These are phyloP conservation scores for Ptychochromis oligacanthus DNA, from an alignment of 2,113 vertebrate species.

Conservation along the genomic window DNA sequence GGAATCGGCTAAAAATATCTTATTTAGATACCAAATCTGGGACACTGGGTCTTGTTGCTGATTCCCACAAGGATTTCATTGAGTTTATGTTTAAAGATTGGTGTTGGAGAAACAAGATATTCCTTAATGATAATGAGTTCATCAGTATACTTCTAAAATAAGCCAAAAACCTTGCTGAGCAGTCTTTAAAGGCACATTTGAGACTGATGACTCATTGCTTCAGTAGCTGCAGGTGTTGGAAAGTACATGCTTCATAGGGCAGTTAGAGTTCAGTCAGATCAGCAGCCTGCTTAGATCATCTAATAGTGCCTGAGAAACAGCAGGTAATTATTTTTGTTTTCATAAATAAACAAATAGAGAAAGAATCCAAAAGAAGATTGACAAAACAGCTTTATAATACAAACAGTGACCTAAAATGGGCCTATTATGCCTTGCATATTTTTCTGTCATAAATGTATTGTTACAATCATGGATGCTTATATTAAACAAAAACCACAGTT, in stretches of 20 bases:
- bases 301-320: background rate
- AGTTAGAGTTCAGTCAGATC: background rate
- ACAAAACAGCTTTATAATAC: background rate
- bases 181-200: constrained; percentile 12
- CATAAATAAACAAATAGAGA: background rate
- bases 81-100: constrained; percentile 47
- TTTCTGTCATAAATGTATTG: background rate
- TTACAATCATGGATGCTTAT: background rate
- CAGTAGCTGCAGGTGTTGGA: background rate
- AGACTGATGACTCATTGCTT: constrained; percentile 34
- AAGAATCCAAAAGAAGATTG: background rate
- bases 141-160: constrained; percentile 14
- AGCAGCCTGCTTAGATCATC: background rate
- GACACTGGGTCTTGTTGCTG: constrained; percentile 34
- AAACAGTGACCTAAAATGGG: background rate
- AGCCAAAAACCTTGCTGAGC: constrained; percentile 1
- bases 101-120: constrained; percentile 2
- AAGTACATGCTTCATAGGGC: background rate
- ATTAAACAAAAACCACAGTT: no score
- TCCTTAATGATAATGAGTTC: constrained; percentile 18
- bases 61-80: constrained; percentile 34
- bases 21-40: constrained; percentile 64
- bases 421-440: background rate
- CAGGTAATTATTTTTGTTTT: background rate
- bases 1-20: constrained; percentile 54